Base-by-base conservation (phyloP, 2,113 vertebrate genomes). In the Labrus mixtus region DNA sequence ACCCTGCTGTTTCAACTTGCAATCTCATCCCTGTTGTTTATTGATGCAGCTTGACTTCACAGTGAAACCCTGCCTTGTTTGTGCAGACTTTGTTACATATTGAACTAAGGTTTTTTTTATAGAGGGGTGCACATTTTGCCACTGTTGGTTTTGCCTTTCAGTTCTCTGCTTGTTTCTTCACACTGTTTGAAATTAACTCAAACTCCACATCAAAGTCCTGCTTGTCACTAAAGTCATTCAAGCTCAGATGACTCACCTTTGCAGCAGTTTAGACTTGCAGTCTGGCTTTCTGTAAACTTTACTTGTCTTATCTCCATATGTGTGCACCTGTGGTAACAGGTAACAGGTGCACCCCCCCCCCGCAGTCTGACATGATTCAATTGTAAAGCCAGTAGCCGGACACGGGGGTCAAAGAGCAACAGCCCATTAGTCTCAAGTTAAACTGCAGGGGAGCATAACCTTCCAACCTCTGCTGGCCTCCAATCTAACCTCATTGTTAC, bases 381-480 rank as follows among this genome's bases (percentile, higher is more conserved):
- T 82, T 82, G 60, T 83, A 78, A 75, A 79, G 61, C 57, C 61
- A 53, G 64, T 25, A 12, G 68, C 56, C 11, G 25, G 71, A 85
- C 57, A 54, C 65, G 37, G 58, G 36, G 79, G 74, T 89, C 80
- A 87, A 85, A 83, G 71, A 74, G 70, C 22, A 22, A 46, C 76
- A 60, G 74, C 60, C 61, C 70, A 86, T 91, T 65, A 88, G 77
- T 68, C 58, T 80, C 51, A 78, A 65, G 62, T 79, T 81, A 68
- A 86, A 84, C 86, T 50, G 41, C 64, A 70, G 79, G 80, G 77
- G 64, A n/a, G 57, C 6, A 6, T 10, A 59, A 85, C 83, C 81
- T 81, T 54, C 56, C 37, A 48, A 74, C 83, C 75, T 82, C 22
- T 65, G 45, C 41, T 51, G 69, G 37, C 69, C 81, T 67, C 48